Evolutionary conservation across 2,113 vertebrate species (phyloP).

Genomic region (Trematomus loennbergii): DNA sequence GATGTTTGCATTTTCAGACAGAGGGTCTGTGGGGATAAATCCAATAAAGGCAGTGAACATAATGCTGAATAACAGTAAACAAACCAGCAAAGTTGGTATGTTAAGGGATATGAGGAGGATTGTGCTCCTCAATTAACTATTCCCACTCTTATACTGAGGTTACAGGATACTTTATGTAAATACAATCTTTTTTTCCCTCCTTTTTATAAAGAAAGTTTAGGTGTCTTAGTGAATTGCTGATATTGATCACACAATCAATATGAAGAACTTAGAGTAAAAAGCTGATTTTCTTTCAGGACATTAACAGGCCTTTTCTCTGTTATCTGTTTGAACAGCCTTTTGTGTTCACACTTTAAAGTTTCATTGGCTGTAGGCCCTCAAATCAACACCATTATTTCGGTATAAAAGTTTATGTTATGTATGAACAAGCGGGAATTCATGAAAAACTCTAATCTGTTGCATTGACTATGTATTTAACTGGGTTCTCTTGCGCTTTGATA

Average conservation of each 20-base stretch:
- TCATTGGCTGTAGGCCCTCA: slow-evolving; percentile 19
- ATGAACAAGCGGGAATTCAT: background rate
- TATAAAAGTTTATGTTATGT: slow-evolving; percentile 11
- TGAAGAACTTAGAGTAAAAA: slow-evolving; percentile 6
- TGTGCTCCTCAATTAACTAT: background rate
- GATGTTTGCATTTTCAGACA: slow-evolving; percentile 8
- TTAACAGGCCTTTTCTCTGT: background rate
- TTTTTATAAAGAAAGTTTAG: no score
- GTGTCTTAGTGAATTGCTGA: background rate
- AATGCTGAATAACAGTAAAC: background rate
- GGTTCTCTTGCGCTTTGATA: background rate
- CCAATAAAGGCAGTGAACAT: slow-evolving; percentile 2
- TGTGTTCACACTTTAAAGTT: slow-evolving; percentile 14
- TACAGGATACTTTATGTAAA: background rate
- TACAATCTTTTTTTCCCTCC: background rate
- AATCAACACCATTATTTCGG: background rate
- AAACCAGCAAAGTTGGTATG: background rate
- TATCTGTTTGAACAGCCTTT: slow-evolving; percentile 7
- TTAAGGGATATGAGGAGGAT: background rate
- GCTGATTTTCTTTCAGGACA: slow-evolving; percentile 16
- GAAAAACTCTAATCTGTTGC: background rate
- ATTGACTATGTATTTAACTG: background rate
- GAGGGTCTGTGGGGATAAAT: background rate
- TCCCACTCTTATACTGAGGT: background rate
- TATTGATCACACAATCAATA: slow-evolving; percentile 15